Evolutionary conservation across 2,113 vertebrate species (phyloP).

Genomic region (Neolamprologus ventralis): DNA sequence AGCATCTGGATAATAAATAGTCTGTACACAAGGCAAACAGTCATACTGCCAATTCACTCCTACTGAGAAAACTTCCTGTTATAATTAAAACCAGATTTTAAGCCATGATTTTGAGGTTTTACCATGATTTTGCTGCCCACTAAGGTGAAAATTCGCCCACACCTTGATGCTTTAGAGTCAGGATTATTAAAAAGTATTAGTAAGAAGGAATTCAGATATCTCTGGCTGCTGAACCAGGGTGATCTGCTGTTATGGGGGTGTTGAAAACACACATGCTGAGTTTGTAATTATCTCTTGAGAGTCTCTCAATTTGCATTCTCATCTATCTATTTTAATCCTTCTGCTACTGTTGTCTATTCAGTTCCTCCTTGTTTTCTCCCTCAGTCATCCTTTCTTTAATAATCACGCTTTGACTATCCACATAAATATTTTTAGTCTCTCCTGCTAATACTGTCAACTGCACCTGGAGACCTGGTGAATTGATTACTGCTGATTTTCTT

Average conservation of each 20-base stretch:
- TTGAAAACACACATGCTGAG: conserved; percentile 16
- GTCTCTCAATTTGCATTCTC: neutral
- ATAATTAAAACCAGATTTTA: neutral
- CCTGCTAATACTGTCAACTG: neutral
- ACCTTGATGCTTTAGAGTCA: neutral
- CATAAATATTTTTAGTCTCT: conserved; percentile 1
- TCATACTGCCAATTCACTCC: neutral
- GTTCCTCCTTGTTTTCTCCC: neutral
- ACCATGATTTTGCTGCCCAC: neutral
- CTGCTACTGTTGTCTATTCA: conserved; percentile 13
- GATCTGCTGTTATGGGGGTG: neutral
- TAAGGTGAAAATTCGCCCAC: neutral
- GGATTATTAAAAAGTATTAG: neutral
- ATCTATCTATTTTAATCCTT: conserved; percentile 22
- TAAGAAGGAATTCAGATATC: neutral
- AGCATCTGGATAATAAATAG: neutral
- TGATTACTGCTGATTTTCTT: conserved; percentile 25
- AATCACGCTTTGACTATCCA: neutral
- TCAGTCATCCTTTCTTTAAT: neutral
- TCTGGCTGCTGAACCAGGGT: neutral
- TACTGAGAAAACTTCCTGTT: neutral
- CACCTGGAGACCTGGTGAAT: neutral
- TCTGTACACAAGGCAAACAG: neutral
- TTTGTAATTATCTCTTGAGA: conserved; percentile 22
- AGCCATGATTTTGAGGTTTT: neutral